These are phyloP conservation scores for Hystrix brachyura DNA, from an alignment of 2,113 vertebrate species.

Conservation along the genomic window DNA sequence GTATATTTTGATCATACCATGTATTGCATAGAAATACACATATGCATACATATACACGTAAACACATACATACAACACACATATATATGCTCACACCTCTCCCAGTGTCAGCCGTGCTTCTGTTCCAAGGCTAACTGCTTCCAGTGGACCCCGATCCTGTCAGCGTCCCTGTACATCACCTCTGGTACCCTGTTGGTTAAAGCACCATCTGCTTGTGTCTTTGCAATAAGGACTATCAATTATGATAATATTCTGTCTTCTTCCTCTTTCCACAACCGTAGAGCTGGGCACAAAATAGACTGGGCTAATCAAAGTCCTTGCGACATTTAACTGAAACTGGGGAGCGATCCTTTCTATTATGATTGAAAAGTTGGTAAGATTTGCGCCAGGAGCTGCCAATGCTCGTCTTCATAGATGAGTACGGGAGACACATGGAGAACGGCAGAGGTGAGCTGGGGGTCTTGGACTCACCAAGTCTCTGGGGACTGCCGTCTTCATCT, in stretches of 20 bases:
- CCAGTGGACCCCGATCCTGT: not conserved
- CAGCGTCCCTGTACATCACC: not conserved
- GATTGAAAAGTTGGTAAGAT: not conserved
- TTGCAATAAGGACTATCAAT: not conserved
- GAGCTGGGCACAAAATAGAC: not conserved
- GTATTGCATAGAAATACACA: not conserved
- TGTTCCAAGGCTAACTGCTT: not conserved
- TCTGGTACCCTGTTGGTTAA: not conserved
- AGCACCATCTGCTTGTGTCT: not conserved
- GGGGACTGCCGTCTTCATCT: not conserved
- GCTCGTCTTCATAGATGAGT: not conserved
- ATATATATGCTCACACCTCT: not conserved
- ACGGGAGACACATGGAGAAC: rapidly evolving
- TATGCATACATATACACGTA: not conserved
- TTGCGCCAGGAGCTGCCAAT: not conserved
- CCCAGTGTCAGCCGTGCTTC: not conserved
- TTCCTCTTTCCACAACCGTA: not conserved
- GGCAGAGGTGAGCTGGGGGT: not conserved
- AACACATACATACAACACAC: not conserved
- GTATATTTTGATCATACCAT: not conserved
- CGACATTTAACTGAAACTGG: not conserved
- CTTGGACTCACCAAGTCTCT: not conserved
- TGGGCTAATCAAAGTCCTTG: not conserved
- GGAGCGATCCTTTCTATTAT: not conserved
- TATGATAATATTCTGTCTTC: not conserved